Conservation (phyloP, 2,888 invertebrate genomes). For the Camponotus fellah region DNA sequence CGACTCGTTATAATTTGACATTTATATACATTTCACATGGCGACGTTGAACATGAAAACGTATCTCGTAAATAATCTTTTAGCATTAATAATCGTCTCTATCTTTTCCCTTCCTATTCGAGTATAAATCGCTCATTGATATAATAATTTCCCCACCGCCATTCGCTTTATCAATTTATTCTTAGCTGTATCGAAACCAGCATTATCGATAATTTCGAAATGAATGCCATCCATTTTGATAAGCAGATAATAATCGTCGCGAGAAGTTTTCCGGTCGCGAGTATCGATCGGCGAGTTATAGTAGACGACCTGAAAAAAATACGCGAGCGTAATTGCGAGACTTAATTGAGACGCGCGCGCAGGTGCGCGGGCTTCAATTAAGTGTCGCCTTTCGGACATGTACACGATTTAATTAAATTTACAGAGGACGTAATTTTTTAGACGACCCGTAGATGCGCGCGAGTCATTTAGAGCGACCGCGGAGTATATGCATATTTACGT, state of each 20-base stretch:
- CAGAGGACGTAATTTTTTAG: slow-evolving; percentile 55
- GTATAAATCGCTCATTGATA: slow-evolving; percentile 60
- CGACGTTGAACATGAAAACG: background rate
- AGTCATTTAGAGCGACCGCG: slow-evolving; percentile 39
- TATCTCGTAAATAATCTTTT: background rate
- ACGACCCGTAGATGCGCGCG: slow-evolving; percentile 51
- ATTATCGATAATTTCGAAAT: slow-evolving; percentile 18
- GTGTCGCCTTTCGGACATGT: slow-evolving; percentile 56
- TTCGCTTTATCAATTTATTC: slow-evolving; percentile 29
- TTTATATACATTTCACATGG: background rate
- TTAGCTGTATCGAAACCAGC: slow-evolving; percentile 3
- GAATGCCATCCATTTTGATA: background rate
- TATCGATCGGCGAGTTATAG: slow-evolving; percentile 32
- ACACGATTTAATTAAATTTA: slow-evolving; percentile 57
- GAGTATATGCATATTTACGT: slow-evolving; percentile 52
- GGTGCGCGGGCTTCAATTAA: slow-evolving; percentile 54
- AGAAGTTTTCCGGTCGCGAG: background rate
- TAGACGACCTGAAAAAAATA: slow-evolving; percentile 43
- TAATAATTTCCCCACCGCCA: slow-evolving; percentile 59
- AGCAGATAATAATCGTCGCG: slow-evolving; percentile 13
- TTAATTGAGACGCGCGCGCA: slow-evolving; percentile 57
- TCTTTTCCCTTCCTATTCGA: slow-evolving; percentile 30
- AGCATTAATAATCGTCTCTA: background rate
- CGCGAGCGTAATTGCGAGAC: slow-evolving; percentile 51
- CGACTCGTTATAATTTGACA: background rate